Evolutionary conservation across 1,140 invertebrate species (phyloP), one percentile per base, ranked within the genome.

Genomic region (Panulirus ornatus): DNA sequence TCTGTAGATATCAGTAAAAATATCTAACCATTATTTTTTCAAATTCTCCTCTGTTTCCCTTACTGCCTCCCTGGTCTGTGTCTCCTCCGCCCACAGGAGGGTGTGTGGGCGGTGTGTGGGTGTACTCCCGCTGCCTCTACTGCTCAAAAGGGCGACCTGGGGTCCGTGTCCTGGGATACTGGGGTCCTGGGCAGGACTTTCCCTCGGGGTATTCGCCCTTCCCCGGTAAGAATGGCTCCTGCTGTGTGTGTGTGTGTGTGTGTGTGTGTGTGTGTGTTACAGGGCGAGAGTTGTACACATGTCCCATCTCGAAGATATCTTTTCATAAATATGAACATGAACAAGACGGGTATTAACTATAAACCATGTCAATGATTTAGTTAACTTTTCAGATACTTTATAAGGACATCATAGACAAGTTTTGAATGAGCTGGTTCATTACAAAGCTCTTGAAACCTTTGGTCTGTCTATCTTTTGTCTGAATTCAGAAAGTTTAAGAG

Each of bases 91-190:
- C 42, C 19, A 34, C 42, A 79, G 76, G 40, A 8, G 42, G 3
- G 42, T 79, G 76, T 79, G 76, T 51, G 3, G 27, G 42, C 16
- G n/a, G 9, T 2, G 42, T 79, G 76, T 79, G 58, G 58, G 58
- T 3, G 58, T 66, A 66, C n/a, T 27, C 44, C 16, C 16, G 76
- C 19, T 79, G 76, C 44, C 38, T 79, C 38, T 79, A 79, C 44
- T 79, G 76, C 76, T 79, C 76, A 27, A 22, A 16, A 8, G 76
- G 76, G n/a, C 14, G 6, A 27, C 76, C 76, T 34, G 76, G 76
- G n/a, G 44, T 79, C 22, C 42, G 76, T 11, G 19, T 30, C 1
- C 16, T 27, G 2, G 38, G 38, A 19, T 1, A 5, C 14, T 47
- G 40, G 42, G 2, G 11, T 3, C 2, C 76, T 30, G 76, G 42